phyloP scores from a whole-genome alignment of 1,140 invertebrate species.

The Portunus trituberculatus region DNA sequence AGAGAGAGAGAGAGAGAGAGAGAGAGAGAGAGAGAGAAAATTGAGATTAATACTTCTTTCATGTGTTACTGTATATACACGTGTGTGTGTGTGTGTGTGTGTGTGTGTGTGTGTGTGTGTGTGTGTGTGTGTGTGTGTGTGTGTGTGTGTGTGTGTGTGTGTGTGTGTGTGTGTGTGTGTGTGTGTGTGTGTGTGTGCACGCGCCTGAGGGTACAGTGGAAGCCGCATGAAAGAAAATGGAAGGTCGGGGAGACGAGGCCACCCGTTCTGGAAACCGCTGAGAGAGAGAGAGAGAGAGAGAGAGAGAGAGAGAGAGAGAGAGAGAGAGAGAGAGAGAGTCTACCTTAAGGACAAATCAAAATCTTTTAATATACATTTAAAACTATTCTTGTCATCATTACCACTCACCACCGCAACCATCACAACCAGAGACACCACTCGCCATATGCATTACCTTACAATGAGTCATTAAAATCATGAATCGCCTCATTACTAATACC shows the following conservation, averaged over 20 bases:
- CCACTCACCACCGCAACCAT: no score
- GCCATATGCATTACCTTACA: no score
- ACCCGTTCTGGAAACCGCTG: neutral
- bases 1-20: constrained; percentile 22
- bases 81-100: constrained; percentile 41
- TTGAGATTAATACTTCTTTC: neutral
- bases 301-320: neutral
- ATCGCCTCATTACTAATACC: no score
- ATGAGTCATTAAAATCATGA: no score
- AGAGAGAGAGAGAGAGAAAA: neutral
- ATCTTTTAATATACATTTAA: no score
- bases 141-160: no score
- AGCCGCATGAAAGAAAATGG: constrained; percentile 10
- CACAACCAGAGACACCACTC: no score
- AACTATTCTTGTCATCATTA: no score
- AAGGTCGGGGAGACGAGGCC: constrained; percentile 16
- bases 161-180: neutral
- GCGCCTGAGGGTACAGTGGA: constrained; percentile 1
- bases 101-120: constrained; percentile 41
- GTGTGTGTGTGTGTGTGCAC: neutral
- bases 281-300: neutral
- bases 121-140: neutral
- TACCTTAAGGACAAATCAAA: neutral
- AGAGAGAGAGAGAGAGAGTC: neutral
- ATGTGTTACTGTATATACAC: neutral